These are phyloP conservation scores for Globodera rostochiensis DNA, from an alignment of 1,140 invertebrate genomes.

Conservation along the genomic window DNA sequence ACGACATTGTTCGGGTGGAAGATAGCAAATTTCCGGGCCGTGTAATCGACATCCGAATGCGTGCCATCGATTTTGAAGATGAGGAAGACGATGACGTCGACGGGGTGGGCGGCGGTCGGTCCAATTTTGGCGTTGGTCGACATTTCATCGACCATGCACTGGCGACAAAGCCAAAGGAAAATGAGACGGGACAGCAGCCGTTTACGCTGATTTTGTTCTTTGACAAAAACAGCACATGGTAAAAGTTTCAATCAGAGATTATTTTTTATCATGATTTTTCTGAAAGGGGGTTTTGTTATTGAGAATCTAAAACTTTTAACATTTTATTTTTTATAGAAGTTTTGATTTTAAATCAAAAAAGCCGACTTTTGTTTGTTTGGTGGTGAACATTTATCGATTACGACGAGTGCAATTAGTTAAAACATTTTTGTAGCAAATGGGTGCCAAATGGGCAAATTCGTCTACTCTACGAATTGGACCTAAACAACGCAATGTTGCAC, in stretches of 20 bases:
- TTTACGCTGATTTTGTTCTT: conserved; percentile 32
- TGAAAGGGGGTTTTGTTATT: not conserved
- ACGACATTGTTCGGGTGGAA: conserved; percentile 43
- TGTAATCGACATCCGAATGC: conserved; percentile 40
- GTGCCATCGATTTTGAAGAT: conserved; percentile 4
- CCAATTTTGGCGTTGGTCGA: not conserved
- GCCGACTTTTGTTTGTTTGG: too few relatives aligned
- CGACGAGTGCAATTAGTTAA: not conserved
- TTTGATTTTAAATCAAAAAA: not conserved
- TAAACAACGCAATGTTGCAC: not conserved
- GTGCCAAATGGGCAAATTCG: conserved; percentile 1
- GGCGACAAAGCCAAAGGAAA: not conserved
- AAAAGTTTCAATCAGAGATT: not conserved
- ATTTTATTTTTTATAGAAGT: not conserved
- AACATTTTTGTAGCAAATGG: conserved; percentile 1
- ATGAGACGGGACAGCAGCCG: not conserved
- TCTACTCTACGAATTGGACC: not conserved
- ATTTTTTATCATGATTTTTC: too few relatives aligned
- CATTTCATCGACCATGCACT: conserved; percentile 34
- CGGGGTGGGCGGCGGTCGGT: not conserved
- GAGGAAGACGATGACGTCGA: conserved; percentile 8
- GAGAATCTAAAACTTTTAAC: not conserved
- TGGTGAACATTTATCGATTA: too few relatives aligned
- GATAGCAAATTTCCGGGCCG: conserved; percentile 37
- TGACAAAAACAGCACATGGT: conserved; percentile 30